Evolutionary conservation across 2,113 vertebrate species (phyloP), one percentile per base, ranked within the genome.

Genomic region (Takifugu bimaculatus): DNA sequence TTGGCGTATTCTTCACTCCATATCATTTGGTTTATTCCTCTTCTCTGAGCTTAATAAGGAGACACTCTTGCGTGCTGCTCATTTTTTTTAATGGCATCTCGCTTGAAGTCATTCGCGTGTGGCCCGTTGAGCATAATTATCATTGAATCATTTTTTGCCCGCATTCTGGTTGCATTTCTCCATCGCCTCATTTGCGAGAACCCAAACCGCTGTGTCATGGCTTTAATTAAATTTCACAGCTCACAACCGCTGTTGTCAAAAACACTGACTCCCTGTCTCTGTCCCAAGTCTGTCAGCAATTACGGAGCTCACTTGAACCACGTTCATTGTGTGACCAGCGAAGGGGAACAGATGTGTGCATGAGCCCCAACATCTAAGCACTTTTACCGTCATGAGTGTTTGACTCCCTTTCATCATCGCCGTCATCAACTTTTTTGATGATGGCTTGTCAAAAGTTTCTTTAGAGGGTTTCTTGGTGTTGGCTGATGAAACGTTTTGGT

Each of bases 291-390:
- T 88, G 86, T 63, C 32, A 82, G 72, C 70, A 84, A 87, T 87
- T 85, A 83, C 54, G 78, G 82, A 77, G 70, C 62, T 83, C 82
- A 79, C 71, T 63, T 82, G 66, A 75, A 73, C 72, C 68, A 56
- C 74, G 79, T 81, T 85, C 80, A 77, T 72, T 87, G 83, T 72
- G 39, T 57, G 73, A 73, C 65, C 72, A 63, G 70, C 42, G 64
- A 86, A 80, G 72, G 63, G 69, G 73, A 85, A 78, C 85, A 88
- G 84, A 87, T 90, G 86, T 84, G 72, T 55, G 60, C 72, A 71
- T 63, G 67, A 74, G 70, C 63, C 54, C 60, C 55, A 73, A 73
- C 76, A 79, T 74, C 81, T 81, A 79, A 78, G 72, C 65, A 75
- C 78, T 84, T 87, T 90, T 80, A 75, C 75, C 55, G 53, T 79